Conservation (phyloP, 2,113 vertebrate genomes). For the Vulpes lagopus region DNA sequence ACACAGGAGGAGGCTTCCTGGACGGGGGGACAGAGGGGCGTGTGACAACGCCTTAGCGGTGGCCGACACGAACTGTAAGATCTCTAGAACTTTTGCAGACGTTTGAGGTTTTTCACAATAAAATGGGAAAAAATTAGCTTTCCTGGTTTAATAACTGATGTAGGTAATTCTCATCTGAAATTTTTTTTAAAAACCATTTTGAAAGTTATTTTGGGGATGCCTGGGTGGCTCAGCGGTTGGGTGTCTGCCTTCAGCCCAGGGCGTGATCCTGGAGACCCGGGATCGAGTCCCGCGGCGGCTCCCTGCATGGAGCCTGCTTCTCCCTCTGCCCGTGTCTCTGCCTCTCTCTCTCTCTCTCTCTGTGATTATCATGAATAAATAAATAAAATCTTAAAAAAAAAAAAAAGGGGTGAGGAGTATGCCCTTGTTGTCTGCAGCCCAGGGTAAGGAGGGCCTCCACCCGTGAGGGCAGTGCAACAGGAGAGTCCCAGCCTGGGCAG, state of each 20-base stretch:
- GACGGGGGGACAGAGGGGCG: accelerated
- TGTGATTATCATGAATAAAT: too few relatives aligned
- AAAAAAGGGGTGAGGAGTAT: background rate
- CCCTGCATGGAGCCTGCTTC: too few relatives aligned
- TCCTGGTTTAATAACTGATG: background rate
- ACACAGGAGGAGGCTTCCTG: too few relatives aligned
- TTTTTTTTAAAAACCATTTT: background rate
- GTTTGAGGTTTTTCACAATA: background rate
- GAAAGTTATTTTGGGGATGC: background rate
- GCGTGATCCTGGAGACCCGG: too few relatives aligned
- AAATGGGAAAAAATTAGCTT: background rate
- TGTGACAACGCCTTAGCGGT: background rate
- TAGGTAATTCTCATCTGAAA: background rate
- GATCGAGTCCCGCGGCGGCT: too few relatives aligned
- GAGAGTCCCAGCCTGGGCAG: background rate
- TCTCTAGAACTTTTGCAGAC: background rate
- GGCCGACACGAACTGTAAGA: background rate
- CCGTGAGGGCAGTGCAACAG: background rate
- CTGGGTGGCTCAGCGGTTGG: too few relatives aligned
- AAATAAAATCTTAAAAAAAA: too few relatives aligned
- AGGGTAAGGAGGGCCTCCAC: too few relatives aligned
- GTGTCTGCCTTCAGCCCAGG: too few relatives aligned
- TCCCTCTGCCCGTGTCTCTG: too few relatives aligned
- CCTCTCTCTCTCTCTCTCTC: too few relatives aligned
- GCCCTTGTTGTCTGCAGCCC: background rate